phyloP scores from a whole-genome alignment of 2,797 vertebrate species.

The Sebastes jordani region DNA sequence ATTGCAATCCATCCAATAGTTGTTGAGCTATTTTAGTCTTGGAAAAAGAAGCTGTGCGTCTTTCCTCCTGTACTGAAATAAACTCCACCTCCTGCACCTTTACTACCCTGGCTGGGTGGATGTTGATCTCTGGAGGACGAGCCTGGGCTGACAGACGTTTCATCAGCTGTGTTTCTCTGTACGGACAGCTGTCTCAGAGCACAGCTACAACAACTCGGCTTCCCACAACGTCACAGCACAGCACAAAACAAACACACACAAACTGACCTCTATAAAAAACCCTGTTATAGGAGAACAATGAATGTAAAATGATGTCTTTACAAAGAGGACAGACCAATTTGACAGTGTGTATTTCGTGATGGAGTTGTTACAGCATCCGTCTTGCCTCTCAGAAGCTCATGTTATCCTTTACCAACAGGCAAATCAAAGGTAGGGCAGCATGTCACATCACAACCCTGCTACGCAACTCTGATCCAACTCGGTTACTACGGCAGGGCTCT shows the following conservation, averaged over 20 bases:
- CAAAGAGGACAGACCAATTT: slow-evolving; percentile 2
- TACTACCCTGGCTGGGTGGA: slow-evolving; percentile 3
- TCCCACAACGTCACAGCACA: slow-evolving; percentile 23
- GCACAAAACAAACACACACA: slow-evolving; percentile 13
- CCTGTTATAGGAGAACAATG: not conserved
- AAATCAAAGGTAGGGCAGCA: slow-evolving; percentile 23
- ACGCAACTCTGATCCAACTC: slow-evolving; percentile 54
- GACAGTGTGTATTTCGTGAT: not conserved
- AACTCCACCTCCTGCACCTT: slow-evolving; percentile 15
- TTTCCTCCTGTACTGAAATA: not conserved
- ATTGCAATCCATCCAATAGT: not conserved
- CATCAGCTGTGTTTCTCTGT: slow-evolving; percentile 55
- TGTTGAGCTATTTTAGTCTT: not conserved
- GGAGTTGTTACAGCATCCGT: not conserved
- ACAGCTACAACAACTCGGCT: slow-evolving; percentile 49
- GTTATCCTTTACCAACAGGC: not conserved
- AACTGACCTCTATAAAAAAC: not conserved
- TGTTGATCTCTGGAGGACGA: slow-evolving; percentile 30
- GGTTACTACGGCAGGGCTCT: slow-evolving; percentile 26
- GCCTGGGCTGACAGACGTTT: slow-evolving; percentile 39
- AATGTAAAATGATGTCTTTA: not conserved
- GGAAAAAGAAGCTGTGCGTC: not conserved
- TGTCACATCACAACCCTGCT: slow-evolving; percentile 59
- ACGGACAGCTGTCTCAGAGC: slow-evolving; percentile 58
- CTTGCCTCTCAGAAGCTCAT: not conserved